A percentile compares a stretch with the other conserved stretches of the same genome.
Evolutionary conservation across 2,797 vertebrate genomes (phyloP).

Genomic region (Microctenopoma steveboyesi): DNA sequence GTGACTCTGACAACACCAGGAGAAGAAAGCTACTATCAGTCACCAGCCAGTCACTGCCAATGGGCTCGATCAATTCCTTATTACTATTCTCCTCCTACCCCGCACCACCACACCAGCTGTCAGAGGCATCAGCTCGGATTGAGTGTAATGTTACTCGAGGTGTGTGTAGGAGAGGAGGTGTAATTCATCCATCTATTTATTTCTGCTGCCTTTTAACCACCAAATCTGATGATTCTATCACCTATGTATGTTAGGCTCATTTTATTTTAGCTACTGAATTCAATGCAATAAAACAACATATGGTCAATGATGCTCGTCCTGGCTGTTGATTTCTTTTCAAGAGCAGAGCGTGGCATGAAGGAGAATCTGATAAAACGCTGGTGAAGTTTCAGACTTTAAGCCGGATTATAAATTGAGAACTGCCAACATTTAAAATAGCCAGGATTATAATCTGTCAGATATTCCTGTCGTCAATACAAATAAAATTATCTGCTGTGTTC

Average conservation of each 20-base stretch:
- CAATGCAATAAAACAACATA: slow-evolving; percentile 80
- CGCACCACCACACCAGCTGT: slow-evolving; percentile 43
- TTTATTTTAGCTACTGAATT: slow-evolving; percentile 78
- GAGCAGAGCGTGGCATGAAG: slow-evolving; percentile 22
- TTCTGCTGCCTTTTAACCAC: slow-evolving; percentile 72
- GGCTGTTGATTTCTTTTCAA: slow-evolving; percentile 52
- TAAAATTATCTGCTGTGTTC: slow-evolving; percentile 39
- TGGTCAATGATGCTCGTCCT: slow-evolving; percentile 44
- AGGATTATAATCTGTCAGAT: slow-evolving; percentile 55
- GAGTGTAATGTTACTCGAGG: slow-evolving; percentile 51
- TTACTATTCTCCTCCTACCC: slow-evolving; percentile 67
- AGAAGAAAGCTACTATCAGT: slow-evolving; percentile 66
- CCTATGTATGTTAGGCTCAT: slow-evolving; percentile 72
- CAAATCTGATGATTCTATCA: slow-evolving; percentile 61
- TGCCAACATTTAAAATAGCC: slow-evolving; percentile 54
- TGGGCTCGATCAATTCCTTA: slow-evolving; percentile 68
- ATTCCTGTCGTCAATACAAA: slow-evolving; percentile 28
- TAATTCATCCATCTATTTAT: slow-evolving; percentile 58
- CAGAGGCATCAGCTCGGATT: slow-evolving; percentile 48
- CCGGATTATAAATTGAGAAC: slow-evolving; percentile 65
- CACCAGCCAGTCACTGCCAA: slow-evolving; percentile 60
- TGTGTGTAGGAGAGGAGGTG: slow-evolving; percentile 43
- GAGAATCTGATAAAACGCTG: slow-evolving; percentile 57
- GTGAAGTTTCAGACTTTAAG: slow-evolving; percentile 59
- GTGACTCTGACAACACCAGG: slow-evolving; percentile 44